Evolutionary conservation across 2,113 vertebrate genomes (phyloP), one percentile per base, ranked within the genome.

Genomic region (Gyps fulvus): DNA sequence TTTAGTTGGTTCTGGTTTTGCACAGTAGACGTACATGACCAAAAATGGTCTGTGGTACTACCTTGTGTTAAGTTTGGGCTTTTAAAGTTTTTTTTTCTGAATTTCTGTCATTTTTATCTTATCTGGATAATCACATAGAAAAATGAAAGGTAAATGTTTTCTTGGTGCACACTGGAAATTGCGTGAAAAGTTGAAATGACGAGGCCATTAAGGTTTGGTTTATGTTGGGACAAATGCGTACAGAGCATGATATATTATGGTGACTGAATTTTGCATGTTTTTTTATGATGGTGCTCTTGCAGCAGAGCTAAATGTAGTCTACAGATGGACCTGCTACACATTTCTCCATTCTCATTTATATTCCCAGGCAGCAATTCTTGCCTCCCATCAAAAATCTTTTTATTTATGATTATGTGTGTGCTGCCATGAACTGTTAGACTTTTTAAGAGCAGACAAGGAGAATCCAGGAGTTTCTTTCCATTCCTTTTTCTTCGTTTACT

Each of bases 301-400:
- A 74, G 63, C 40, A 86, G 59, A 95, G 31, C 74, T 91, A 89
- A 97, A 89, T 92, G 77, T 86, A 95, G 61, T 92, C 93, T 61
- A 29, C 90, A 93, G 90, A 93, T 93, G 89, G 77, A 96, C 71
- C 58, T 80, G 34, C 59, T 91, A 19, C 34, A 54, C 26, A 38
- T 59, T 91, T 87, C 81, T 76, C 11, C 38, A 9, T 80, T 91
- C n/a, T 72, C 40, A 40, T 83, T 90, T 87, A 63, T 74, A 89
- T 94, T 86, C n/a, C 49, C 40, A 63, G 34, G 59, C 50, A 87
- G 59, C 58, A 94, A 63, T 85, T 85, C 52, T 66, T 85, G 23
- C 47, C 11, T 91, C n/a, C 77, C 36, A 77, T 83, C 47, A 91
- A 79, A 96, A 94, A 65, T 61, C 27, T 72, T 89, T 89, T 87